phyloP scores from a whole-genome alignment of 1,140 invertebrate genomes.

The Aphelenchoides besseyi region DNA sequence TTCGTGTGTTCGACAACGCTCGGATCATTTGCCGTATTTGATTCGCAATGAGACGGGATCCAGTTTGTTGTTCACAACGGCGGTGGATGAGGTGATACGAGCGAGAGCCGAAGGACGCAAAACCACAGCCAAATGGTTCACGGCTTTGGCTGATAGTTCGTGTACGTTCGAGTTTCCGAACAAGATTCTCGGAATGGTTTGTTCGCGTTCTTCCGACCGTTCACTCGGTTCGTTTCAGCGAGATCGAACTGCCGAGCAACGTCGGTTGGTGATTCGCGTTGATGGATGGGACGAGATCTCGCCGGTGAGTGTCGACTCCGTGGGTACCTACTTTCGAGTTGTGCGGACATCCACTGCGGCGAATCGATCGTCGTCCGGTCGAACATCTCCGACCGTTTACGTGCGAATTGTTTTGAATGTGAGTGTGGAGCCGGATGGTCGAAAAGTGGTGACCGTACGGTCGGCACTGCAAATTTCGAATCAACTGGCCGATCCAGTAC shows the following conservation, averaged over 20 bases:
- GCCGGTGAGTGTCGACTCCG: constrained; percentile 87
- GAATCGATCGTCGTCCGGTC: neutral
- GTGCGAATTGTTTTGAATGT: constrained; percentile 81
- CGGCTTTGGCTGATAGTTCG: constrained; percentile 22
- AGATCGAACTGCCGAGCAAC: constrained; percentile 78
- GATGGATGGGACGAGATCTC: constrained; percentile 82
- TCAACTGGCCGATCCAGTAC: constrained; percentile 60
- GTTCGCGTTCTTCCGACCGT: constrained; percentile 1
- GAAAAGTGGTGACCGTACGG: constrained; percentile 88
- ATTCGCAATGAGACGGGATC: constrained; percentile 45
- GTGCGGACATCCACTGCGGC: constrained; percentile 67
- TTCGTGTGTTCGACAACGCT: constrained; percentile 23
- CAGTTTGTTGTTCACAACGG: constrained; percentile 39
- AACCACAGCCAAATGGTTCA: constrained; percentile 14
- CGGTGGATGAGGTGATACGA: constrained; percentile 17
- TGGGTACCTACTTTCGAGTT: constrained; percentile 82
- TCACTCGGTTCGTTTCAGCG: constrained; percentile 67
- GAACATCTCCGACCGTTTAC: neutral
- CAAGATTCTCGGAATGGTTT: neutral
- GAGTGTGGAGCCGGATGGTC: constrained; percentile 81
- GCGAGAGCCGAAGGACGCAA: neutral
- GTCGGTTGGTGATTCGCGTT: constrained; percentile 81
- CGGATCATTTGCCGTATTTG: constrained; percentile 50
- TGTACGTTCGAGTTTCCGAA: constrained; percentile 46
- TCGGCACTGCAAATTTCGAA: constrained; percentile 82